Base-by-base conservation (phyloP, 1,140 invertebrate species). In the Teleopsis dalmanni region DNA sequence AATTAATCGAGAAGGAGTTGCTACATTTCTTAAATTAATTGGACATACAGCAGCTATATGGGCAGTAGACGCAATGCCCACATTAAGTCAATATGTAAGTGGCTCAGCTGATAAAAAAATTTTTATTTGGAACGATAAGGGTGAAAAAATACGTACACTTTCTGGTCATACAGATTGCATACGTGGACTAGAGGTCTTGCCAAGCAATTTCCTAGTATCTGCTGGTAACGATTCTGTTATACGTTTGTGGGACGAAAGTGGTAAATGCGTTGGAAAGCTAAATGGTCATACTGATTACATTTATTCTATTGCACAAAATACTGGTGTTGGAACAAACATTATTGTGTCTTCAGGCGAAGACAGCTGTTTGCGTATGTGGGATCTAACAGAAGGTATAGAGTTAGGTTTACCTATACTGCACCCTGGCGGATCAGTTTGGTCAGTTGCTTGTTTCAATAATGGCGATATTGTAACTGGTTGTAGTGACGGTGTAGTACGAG, bases 61-160 rank as follows among this genome's bases (percentile, higher is more conserved):
- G 95, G 81, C 83, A 34, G 83, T 89, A 0, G 76, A 84, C 18
- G 81, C 81, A 46, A 59, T 85, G 2, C 55, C 67, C 2, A 76
- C 79, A 56, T 48, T 56, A 26, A 70, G 73, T 3, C 72, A 75
- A 31, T 81, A 91, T 60, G 75, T 91, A 0, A 95, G 93, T 16
- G 91, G 83, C 9, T 88, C 86, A 3, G 95, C 95, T 18, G 95
- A 98, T 71, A 94, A 92, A 73, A 82, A 79, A 11, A 87, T 98
- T 38, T 84, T 84, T 56, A 61, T 94, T 9, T 96, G 91, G 91
- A 78, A 78, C 46, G 74, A 72, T 16, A 71, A 77, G 58, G 81
- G 80, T 10, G 64, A 70, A 26, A 69, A 63, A 29, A 34, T 68
- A 21, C 59, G 64, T 0, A 46, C 65, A 47, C 57, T 69, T 6